Evolutionary conservation across 2,797 vertebrate species (phyloP).

Genomic region (Morus bassanus): DNA sequence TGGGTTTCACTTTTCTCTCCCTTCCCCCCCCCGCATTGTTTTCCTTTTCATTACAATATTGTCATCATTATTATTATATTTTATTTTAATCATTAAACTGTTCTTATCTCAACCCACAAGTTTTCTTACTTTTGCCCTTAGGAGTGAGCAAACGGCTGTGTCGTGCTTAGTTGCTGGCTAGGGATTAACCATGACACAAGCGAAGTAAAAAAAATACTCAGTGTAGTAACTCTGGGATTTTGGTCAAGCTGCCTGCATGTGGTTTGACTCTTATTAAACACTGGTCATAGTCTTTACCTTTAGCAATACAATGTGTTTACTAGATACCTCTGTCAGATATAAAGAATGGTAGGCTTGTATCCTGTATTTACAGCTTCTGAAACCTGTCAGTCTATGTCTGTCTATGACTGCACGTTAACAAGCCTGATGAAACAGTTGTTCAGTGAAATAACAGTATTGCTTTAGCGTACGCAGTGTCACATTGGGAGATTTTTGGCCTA

Average conservation of each 20-base stretch:
- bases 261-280: background rate
- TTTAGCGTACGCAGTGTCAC: background rate
- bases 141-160: too few relatives aligned
- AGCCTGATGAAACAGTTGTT: background rate
- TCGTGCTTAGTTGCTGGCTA: too few relatives aligned
- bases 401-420: background rate
- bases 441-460: background rate
- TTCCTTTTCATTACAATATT: too few relatives aligned
- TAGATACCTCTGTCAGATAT: background rate
- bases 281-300: background rate
- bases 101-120: too few relatives aligned
- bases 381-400: background rate
- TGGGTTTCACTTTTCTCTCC: too few relatives aligned
- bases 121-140: too few relatives aligned
- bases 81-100: too few relatives aligned
- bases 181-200: too few relatives aligned
- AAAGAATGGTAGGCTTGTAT: background rate
- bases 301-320: background rate
- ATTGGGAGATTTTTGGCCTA: background rate
- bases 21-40: too few relatives aligned
- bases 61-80: too few relatives aligned
- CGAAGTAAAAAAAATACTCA: background rate
- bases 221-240: background rate
- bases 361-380: background rate
- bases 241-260: background rate